Evolutionary conservation across 1,140 invertebrate species (phyloP), one percentile per base, ranked within the genome.

Genomic region (Sinella curviseta): DNA sequence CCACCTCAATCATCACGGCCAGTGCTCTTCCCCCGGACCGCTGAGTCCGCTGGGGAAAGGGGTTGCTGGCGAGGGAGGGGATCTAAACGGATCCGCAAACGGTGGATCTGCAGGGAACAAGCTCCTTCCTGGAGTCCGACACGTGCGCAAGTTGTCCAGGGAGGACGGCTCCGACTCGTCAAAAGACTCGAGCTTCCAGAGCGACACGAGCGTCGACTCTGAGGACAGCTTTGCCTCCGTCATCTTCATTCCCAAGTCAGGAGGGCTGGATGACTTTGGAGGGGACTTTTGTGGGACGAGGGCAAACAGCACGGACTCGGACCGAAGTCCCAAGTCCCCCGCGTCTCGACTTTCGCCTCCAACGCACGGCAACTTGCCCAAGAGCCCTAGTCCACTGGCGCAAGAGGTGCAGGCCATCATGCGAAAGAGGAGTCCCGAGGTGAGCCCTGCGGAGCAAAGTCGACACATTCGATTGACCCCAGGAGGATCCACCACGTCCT

Each of bases 171-270:
- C 94, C 0, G 95, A 96, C 85, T 95, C 94, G 0, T 95, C 94
- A 0, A 97, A 96, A 87, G 94, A 96, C 85, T 95, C 93, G 85
- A 96, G 94, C 86, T 88, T 96, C 67, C 95, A 96, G 86, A 96
- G 94, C 86, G 95, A 97, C 84, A 96, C 95, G 0, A 96, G 94
- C 87, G 92, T 97, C 1, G 95, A 97, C 86, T 95, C 94, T 0
- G 94, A 97, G 87, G 95, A 97, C 83, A 95, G 94, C 87, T 95
- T 95, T 85, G 94, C 94, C 36, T 95, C 94, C 70, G 95, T 96
- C 12, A 96, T 96, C 84, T 95, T 92, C 85, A 92, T 95, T 82
- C 94, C 94, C 57, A 93, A 92, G 26, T 36, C 60, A 36, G 78
- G 20, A 0, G 34, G 31, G 0, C 36, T 78, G 55, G 79, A 79